These are phyloP conservation scores for Zelostemma sp. DNA, from an alignment of 1,140 invertebrate species.

Conservation along the genomic window DNA sequence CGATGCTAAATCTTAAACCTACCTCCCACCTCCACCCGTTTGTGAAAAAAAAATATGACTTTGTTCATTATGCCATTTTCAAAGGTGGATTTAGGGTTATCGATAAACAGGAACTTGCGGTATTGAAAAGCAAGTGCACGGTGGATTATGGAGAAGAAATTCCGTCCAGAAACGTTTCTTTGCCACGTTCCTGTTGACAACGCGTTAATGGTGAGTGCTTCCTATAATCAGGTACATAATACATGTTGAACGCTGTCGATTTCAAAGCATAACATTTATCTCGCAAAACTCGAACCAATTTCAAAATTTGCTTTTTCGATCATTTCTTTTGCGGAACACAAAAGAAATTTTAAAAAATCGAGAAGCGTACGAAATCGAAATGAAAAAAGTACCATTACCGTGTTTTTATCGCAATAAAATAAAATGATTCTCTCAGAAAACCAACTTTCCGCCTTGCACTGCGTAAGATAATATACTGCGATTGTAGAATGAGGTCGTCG, in stretches of 20 bases:
- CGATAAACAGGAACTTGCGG: constrained; percentile 36
- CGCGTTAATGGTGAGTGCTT: constrained; percentile 37
- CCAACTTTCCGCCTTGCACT: too few species aligned
- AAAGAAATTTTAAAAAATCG: too few species aligned
- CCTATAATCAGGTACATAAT: constrained; percentile 48
- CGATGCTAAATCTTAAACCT: constrained; percentile 40
- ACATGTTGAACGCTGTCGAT: constrained; percentile 37
- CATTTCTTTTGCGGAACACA: too few species aligned
- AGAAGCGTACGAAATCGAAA: too few species aligned
- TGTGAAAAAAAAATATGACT: constrained; percentile 46
- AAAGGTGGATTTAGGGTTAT: constrained; percentile 43
- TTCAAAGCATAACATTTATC: too few species aligned
- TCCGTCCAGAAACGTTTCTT: constrained; percentile 43
- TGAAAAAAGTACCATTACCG: too few species aligned
- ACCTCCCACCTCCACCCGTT: constrained; percentile 33
- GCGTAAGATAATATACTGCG: too few species aligned
- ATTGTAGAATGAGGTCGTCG: too few species aligned
- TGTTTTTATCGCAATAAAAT: too few species aligned
- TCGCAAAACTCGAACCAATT: too few species aligned
- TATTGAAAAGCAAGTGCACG: constrained; percentile 41
- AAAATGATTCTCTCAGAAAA: too few species aligned
- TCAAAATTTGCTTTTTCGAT: too few species aligned
- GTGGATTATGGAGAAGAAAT: constrained; percentile 39
- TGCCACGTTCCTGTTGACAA: constrained; percentile 42
- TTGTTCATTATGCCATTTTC: constrained; percentile 43